phyloP scores from a whole-genome alignment of 2,113 vertebrate genomes.

The Chionodraco myersi region DNA sequence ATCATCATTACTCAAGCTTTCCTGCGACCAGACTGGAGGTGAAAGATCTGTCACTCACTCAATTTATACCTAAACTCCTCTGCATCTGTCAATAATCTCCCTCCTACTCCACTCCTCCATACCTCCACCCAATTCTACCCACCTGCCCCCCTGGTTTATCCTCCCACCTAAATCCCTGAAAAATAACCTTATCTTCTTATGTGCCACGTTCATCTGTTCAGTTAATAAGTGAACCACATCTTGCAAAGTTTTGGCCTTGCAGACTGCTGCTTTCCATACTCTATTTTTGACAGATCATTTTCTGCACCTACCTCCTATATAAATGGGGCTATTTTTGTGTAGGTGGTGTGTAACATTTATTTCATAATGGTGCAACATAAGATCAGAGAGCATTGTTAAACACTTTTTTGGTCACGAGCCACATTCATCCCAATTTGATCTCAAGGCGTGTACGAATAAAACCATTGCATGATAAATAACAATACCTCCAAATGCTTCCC shows the following conservation, averaged over 20 bases:
- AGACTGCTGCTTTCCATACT: not conserved
- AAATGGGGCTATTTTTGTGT: not conserved
- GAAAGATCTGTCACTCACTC: slow-evolving; percentile 14
- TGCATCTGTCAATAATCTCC: slow-evolving; percentile 20
- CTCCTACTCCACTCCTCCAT: not conserved
- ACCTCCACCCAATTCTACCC: slow-evolving; percentile 10
- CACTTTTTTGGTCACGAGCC: too few relatives aligned
- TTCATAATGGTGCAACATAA: not conserved
- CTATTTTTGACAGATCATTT: not conserved
- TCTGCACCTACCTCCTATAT: not conserved
- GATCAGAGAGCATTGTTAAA: not conserved
- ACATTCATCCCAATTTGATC: too few relatives aligned
- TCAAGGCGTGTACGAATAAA: too few relatives aligned
- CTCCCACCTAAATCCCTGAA: not conserved
- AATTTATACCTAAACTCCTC: slow-evolving; percentile 70
- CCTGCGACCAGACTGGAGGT: slow-evolving; percentile 49
- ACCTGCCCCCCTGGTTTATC: slow-evolving; percentile 4
- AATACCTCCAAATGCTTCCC: too few relatives aligned
- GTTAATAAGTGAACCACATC: slow-evolving; percentile 43
- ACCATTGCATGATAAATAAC: too few relatives aligned
- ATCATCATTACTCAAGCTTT: slow-evolving; percentile 72
- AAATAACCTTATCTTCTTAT: slow-evolving; percentile 40
- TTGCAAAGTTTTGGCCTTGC: not conserved
- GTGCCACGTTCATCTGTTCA: slow-evolving; percentile 2
- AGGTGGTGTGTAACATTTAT: not conserved